Conservation (phyloP, 2,888 invertebrate species). For the Diloba caeruleocephala region DNA sequence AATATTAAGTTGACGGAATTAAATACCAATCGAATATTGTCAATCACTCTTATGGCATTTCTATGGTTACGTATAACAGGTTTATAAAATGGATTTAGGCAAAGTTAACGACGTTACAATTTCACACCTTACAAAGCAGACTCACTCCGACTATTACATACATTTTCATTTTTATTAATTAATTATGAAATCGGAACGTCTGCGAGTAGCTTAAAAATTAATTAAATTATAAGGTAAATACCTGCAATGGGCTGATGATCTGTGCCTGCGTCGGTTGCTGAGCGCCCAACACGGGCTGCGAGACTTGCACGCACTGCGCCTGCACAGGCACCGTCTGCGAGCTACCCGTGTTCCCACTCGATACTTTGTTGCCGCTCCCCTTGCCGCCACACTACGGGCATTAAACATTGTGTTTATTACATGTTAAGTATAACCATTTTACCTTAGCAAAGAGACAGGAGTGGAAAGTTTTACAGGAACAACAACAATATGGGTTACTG, state of each 20-base stretch:
- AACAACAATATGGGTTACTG: no score
- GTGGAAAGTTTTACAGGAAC: no score
- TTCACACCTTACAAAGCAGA: background rate
- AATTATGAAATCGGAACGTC: background rate
- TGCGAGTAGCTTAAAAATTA: background rate
- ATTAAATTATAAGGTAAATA: conserved; percentile 54
- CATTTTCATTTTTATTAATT: no score
- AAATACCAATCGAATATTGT: no score
- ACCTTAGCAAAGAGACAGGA: no score
- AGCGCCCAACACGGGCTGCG: conserved; percentile 91
- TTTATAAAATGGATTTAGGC: no score
- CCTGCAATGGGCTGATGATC: conserved; percentile 92
- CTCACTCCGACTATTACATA: no score
- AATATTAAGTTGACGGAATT: no score
- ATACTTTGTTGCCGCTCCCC: conserved; percentile 67
- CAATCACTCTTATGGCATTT: no score
- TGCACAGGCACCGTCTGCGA: conserved; percentile 85
- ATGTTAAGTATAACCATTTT: no score
- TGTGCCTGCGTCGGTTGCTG: conserved; percentile 92
- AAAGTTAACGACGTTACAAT: background rate
- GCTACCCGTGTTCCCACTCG: conserved; percentile 70
- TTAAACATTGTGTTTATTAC: conserved; percentile 6
- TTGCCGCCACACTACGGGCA: conserved; percentile 76
- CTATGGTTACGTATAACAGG: no score
- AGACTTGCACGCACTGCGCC: conserved; percentile 92